Evolutionary conservation across 2,888 invertebrate genomes (phyloP).

Genomic region (Ecliptopera silaceata): DNA sequence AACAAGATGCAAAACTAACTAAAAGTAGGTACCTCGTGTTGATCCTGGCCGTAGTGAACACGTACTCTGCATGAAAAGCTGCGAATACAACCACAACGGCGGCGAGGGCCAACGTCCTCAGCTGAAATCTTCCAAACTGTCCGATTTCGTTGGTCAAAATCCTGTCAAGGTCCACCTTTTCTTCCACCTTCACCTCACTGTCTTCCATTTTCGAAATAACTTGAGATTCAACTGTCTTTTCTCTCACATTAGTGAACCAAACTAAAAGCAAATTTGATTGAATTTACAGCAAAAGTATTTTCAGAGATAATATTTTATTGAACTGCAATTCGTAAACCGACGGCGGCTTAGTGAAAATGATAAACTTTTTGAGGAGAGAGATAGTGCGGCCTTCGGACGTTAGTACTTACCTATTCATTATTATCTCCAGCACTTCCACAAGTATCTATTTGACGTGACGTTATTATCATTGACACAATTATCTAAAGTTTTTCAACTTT

Average conservation of each 20-base stretch:
- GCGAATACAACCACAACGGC: conserved; percentile 39
- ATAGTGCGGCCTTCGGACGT: neutral
- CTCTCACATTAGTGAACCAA: too few relatives aligned
- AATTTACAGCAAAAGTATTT: too few relatives aligned
- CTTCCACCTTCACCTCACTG: neutral
- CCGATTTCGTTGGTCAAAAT: conserved; percentile 50
- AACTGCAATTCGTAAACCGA: conserved; percentile 3
- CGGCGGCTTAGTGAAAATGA: neutral
- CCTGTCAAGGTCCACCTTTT: conserved; percentile 45
- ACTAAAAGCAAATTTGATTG: too few relatives aligned
- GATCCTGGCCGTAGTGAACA: conserved; percentile 52
- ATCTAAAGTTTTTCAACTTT: neutral
- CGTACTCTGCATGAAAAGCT: conserved; percentile 43
- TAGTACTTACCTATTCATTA: neutral
- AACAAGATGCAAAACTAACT: too few relatives aligned
- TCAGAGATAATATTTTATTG: conserved; percentile 8
- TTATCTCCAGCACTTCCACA: neutral
- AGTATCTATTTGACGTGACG: neutral
- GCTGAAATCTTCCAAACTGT: conserved; percentile 50
- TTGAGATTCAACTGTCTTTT: neutral
- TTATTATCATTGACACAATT: neutral
- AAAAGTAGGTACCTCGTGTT: conserved; percentile 41
- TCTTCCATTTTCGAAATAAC: neutral
- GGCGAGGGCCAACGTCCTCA: conserved; percentile 36
- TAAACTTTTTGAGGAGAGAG: conserved; percentile 5